These are phyloP conservation scores for Geotrypetes seraphini DNA, from an alignment of 2,797 vertebrate species.

Conservation along the genomic window DNA sequence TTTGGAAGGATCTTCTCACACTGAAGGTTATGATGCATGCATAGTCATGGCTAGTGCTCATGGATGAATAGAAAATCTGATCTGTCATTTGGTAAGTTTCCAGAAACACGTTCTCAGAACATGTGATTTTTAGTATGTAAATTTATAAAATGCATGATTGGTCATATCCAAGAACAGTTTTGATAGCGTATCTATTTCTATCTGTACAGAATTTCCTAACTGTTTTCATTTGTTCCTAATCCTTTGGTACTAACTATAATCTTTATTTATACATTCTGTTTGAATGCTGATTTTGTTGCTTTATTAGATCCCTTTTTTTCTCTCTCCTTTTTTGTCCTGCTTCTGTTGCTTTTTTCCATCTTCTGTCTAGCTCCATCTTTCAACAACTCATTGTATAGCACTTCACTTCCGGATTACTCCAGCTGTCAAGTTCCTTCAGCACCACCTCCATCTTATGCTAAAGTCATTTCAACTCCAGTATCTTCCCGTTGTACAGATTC, in stretches of 20 bases:
- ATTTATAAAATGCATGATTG: conserved; percentile 17
- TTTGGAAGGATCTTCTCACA: too few species aligned
- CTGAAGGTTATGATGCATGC: too few species aligned
- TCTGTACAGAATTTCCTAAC: conserved; percentile 40
- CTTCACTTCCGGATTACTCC: conserved; percentile 74
- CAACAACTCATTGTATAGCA: conserved; percentile 81
- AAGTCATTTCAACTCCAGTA: conserved; percentile 67
- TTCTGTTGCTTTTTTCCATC: conserved; percentile 63
- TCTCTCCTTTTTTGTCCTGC: conserved; percentile 70
- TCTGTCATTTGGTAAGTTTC: too few species aligned
- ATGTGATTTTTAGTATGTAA: conserved; percentile 7
- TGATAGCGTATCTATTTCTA: conserved; percentile 20
- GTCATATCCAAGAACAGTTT: conserved; percentile 24
- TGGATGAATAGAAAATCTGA: too few species aligned
- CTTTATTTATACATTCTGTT: conserved; percentile 56
- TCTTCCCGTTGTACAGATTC: conserved; percentile 51
- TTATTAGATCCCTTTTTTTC: conserved; percentile 90
- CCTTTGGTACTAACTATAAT: conserved; percentile 66
- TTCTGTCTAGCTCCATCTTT: conserved; percentile 76
- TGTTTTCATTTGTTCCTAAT: conserved; percentile 50
- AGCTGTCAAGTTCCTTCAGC: conserved; percentile 66
- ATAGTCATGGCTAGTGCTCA: too few species aligned
- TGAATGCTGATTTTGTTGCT: conserved; percentile 90
- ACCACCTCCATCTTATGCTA: conserved; percentile 67
- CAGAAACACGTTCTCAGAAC: too few species aligned